These are phyloP conservation scores for Tor tambroides DNA, from an alignment of 2,113 vertebrate species.

Conservation along the genomic window DNA sequence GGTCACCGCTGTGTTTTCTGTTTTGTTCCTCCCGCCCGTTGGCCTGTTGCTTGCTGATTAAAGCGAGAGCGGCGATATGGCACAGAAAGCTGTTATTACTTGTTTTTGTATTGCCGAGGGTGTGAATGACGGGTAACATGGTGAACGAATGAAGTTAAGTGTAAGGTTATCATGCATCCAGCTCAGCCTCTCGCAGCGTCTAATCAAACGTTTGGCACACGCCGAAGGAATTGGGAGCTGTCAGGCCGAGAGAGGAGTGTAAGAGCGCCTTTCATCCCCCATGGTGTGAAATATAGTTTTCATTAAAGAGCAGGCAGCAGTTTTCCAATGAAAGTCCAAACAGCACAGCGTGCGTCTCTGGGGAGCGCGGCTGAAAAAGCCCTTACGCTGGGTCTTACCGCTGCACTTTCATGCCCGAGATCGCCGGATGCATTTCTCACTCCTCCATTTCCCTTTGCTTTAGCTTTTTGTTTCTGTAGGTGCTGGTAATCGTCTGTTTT, in stretches of 20 bases:
- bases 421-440: slow-evolving; percentile 28
- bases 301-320: slow-evolving; percentile 55
- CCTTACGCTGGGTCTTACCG: slow-evolving; percentile 16
- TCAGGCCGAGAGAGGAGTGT: background rate
- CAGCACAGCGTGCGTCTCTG: slow-evolving; percentile 44
- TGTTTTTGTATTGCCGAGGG: slow-evolving; percentile 10
- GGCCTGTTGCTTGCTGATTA: slow-evolving; percentile 26
- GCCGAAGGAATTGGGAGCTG: background rate
- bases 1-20: background rate
- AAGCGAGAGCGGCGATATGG: background rate
- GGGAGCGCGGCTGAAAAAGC: slow-evolving; percentile 40
- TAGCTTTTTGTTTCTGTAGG: background rate
- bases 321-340: slow-evolving; percentile 52
- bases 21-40: background rate
- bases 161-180: slow-evolving; percentile 39
- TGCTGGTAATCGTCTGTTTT: background rate
- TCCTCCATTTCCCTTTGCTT: background rate
- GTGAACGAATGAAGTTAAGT: slow-evolving; percentile 27
- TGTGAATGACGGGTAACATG: slow-evolving; percentile 26
- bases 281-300: slow-evolving; percentile 55
- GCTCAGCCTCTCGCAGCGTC: slow-evolving; percentile 35
- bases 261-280: slow-evolving; percentile 27
- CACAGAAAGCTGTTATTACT: slow-evolving; percentile 29
- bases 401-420: slow-evolving; percentile 40
- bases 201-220: slow-evolving; percentile 43